Evolutionary conservation across 37 sponge, comb jelly and placozoan genomes (phyloP).

Genomic region (Axinella damicornis): DNA sequence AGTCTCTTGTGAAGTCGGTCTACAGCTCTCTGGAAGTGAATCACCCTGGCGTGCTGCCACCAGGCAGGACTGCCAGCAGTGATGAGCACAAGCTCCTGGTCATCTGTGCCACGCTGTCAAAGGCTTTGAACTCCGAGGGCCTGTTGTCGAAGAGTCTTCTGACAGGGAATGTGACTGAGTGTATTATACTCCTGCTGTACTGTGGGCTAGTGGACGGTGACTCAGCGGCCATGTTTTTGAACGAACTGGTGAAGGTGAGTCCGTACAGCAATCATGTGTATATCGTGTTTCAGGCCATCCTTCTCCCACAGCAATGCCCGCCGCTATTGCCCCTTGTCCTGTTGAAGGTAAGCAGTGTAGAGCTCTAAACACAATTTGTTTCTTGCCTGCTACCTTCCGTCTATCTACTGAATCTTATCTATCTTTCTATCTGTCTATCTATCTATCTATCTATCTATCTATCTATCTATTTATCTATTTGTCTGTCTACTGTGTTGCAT

Average conservation of each 20-base stretch:
- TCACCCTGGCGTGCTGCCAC: neutral
- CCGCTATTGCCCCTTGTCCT: slow-evolving; percentile 15
- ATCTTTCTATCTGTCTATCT: too few species aligned
- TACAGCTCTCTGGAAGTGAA: slow-evolving; percentile 28
- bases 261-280: neutral
- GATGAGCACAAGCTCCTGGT: slow-evolving; percentile 8
- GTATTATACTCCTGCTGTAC: neutral
- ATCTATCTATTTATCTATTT: too few species aligned
- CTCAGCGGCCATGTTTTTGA: slow-evolving; percentile 3
- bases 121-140: slow-evolving; percentile 3
- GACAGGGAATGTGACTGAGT: slow-evolving; percentile 13
- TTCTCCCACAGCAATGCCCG: neutral
- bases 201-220: neutral
- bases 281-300: too few species aligned
- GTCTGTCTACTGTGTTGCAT: too few species aligned
- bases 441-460: too few species aligned
- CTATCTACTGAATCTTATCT: too few species aligned
- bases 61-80: neutral
- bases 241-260: slow-evolving; percentile 25
- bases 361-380: too few species aligned
- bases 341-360: slow-evolving; percentile 5
- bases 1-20: neutral
- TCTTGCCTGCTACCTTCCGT: too few species aligned
- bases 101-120: neutral
- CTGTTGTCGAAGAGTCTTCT: neutral